These are phyloP conservation scores for Agrotis ipsilon DNA, from an alignment of 2,888 invertebrate species.

Conservation along the genomic window DNA sequence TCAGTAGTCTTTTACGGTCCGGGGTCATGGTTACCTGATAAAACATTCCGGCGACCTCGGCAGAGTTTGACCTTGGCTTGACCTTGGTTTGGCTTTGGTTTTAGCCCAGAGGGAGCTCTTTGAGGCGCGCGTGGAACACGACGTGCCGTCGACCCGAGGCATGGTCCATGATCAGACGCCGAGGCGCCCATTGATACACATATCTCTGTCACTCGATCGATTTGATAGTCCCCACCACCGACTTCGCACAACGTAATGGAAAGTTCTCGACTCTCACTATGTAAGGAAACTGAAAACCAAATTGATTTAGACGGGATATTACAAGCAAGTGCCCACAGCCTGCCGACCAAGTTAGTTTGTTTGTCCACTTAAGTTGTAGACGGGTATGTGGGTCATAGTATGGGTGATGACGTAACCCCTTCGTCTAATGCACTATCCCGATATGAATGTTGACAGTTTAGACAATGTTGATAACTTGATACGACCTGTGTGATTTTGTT, in stretches of 20 bases:
- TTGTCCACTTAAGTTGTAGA: conserved; percentile 48
- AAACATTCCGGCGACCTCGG: too few relatives aligned
- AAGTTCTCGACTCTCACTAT: neutral
- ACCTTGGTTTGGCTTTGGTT: too few relatives aligned
- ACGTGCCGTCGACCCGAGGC: too few relatives aligned
- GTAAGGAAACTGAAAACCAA: conserved; percentile 12
- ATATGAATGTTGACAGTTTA: conserved; percentile 47
- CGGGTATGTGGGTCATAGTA: conserved; percentile 44
- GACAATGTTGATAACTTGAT: neutral
- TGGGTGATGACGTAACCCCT: conserved; percentile 17
- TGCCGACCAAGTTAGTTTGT: conserved; percentile 38
- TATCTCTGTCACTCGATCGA: too few relatives aligned
- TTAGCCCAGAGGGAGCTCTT: too few relatives aligned
- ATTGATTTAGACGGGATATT: conserved; percentile 27
- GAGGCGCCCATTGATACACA: too few relatives aligned
- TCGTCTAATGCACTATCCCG: conserved; percentile 21
- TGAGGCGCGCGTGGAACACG: too few relatives aligned
- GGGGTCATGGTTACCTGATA: too few relatives aligned
- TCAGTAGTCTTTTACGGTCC: too few relatives aligned
- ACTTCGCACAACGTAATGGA: neutral
- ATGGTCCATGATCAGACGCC: too few relatives aligned
- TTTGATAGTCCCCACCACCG: too few relatives aligned
- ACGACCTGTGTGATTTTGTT: conserved; percentile 15
- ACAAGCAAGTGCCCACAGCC: conserved; percentile 7
- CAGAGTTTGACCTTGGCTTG: too few relatives aligned